Conservation (phyloP, 2,797 vertebrate genomes). For the Cyclura pinguis region DNA sequence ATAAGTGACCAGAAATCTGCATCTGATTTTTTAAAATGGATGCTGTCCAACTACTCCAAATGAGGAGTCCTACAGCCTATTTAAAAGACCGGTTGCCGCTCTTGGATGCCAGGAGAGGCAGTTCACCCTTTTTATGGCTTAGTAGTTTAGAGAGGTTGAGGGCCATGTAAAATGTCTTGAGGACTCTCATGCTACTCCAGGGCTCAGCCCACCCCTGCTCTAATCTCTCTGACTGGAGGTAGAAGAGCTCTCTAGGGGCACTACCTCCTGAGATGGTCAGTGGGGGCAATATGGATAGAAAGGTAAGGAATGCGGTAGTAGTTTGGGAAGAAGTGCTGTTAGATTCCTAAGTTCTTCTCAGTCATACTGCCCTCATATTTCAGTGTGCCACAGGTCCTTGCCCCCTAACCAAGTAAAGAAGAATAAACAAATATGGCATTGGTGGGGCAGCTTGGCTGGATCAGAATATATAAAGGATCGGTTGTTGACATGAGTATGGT, state of each 20-base stretch:
- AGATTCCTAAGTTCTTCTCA: neutral
- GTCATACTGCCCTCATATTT: neutral
- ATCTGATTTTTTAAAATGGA: no score
- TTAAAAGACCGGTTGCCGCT: no score
- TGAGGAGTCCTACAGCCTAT: no score
- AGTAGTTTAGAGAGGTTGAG: no score
- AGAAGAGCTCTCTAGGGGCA: neutral
- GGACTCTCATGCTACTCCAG: no score
- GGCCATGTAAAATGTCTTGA: no score
- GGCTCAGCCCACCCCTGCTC: no score
- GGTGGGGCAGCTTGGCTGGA: neutral
- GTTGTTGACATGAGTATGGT: neutral
- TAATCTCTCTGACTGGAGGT: neutral
- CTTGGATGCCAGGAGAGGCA: no score
- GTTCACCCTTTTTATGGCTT: no score
- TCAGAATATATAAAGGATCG: neutral
- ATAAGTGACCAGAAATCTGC: no score
- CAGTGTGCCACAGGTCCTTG: neutral
- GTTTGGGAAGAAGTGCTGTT: neutral
- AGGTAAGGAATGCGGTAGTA: neutral
- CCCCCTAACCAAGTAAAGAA: neutral
- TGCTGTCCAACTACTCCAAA: no score
- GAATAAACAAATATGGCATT: neutral
- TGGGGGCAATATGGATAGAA: neutral
- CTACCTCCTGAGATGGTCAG: neutral